Percentiles rank a stretch among this genome's conserved stretches.
Conservation (phyloP, 2,888 invertebrate species). For the Chirona hameri region DNA sequence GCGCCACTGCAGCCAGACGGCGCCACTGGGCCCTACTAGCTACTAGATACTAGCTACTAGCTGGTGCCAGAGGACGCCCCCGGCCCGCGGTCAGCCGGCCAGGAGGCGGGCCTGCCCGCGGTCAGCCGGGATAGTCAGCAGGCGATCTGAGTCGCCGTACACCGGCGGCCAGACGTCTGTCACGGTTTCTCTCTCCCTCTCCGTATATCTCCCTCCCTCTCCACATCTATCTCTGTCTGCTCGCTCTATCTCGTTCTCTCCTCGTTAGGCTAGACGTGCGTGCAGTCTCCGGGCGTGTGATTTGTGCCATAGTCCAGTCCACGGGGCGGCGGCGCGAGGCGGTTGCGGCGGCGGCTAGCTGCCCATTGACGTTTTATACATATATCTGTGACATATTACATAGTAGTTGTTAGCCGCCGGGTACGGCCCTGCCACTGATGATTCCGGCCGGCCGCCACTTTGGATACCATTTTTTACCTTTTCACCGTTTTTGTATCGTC, state of each 20-base stretch:
- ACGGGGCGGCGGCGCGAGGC: neutral
- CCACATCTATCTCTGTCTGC: neutral
- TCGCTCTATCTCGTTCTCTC: neutral
- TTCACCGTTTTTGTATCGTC: constrained; percentile 27
- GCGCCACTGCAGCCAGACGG: neutral
- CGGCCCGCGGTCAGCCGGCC: neutral
- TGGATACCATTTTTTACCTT: constrained; percentile 29
- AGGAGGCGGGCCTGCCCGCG: neutral
- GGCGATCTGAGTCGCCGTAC: neutral
- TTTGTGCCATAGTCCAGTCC: neutral
- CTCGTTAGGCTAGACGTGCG: neutral
- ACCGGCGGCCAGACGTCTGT: neutral
- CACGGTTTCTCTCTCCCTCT: neutral
- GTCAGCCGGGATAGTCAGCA: neutral
- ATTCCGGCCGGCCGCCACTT: constrained; percentile 12
- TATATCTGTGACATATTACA: constrained; percentile 13
- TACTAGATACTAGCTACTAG: no score
- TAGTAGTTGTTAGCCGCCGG: neutral
- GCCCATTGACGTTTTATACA: neutral
- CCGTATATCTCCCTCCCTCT: no score
- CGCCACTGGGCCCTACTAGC: neutral
- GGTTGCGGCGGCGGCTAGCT: neutral
- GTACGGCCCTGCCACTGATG: neutral
- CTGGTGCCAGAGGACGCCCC: neutral
- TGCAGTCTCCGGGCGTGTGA: neutral